A percentile compares a stretch with the other conserved stretches of the same genome.
Evolutionary conservation across 2,113 vertebrate species (phyloP).

Genomic region (Gadus macrocephalus): DNA sequence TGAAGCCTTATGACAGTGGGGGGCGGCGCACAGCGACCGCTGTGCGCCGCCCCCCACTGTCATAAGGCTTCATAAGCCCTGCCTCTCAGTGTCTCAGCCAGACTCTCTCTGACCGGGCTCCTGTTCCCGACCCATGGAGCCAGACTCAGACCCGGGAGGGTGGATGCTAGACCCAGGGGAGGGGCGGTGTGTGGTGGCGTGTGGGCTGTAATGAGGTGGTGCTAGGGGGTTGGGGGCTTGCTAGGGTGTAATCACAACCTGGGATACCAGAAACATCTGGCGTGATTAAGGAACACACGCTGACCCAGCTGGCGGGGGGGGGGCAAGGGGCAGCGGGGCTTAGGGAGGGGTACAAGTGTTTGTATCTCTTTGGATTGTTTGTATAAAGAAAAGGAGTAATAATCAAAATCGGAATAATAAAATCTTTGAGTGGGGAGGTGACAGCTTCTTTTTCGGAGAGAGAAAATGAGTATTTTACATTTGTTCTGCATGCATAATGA

Average conservation of each 20-base stretch:
- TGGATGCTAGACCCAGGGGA: no score
- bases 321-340: neutral
- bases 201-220: slow-evolving; percentile 12
- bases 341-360: no score
- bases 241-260: slow-evolving; percentile 29
- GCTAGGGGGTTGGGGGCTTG: slow-evolving; percentile 29
- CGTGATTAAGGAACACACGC: slow-evolving; percentile 35
- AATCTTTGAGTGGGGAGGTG: slow-evolving; percentile 21
- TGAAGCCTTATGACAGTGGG: no score
- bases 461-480: no score
- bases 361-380: slow-evolving; percentile 12
- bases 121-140: no score
- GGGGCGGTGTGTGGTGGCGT: neutral
- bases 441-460: slow-evolving; percentile 1
- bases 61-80: no score
- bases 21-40: no score
- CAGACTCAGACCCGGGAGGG: no score
- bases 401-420: no score
- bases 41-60: no score
- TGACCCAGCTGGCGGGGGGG: neutral
- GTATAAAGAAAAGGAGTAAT: slow-evolving; percentile 6
- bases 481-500: slow-evolving; percentile 3
- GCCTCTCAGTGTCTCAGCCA: no score
- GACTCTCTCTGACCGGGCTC: no score
- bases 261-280: slow-evolving; percentile 36